Conservation (phyloP, 2,797 vertebrate genomes). For the Clarias platycephalus region DNA sequence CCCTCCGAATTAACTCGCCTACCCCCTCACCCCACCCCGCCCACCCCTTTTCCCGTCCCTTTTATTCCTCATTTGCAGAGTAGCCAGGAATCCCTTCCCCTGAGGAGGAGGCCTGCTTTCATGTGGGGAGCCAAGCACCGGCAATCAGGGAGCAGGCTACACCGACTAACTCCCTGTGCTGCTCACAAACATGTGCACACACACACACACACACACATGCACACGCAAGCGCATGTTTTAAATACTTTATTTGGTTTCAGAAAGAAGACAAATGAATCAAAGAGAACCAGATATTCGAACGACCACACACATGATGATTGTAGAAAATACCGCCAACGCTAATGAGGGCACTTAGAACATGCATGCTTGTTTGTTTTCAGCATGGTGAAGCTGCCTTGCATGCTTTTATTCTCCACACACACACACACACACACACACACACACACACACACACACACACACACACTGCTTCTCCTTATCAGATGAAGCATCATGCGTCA, state of each 20-base stretch:
- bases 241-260: constrained; percentile 27
- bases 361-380: neutral
- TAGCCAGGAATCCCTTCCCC: constrained; percentile 74
- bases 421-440: constrained; percentile 38
- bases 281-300: constrained; percentile 45
- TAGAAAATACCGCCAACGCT: neutral
- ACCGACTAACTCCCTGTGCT: constrained; percentile 41
- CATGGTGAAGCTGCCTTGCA: neutral
- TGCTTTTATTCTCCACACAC: constrained; percentile 31
- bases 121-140: constrained; percentile 75
- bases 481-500: constrained; percentile 38
- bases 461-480: constrained; percentile 35
- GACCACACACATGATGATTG: constrained; percentile 30
- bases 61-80: constrained; percentile 65
- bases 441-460: constrained; percentile 40
- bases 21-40: neutral
- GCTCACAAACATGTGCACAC: constrained; percentile 54
- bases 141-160: constrained; percentile 72
- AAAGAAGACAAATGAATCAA: constrained; percentile 61
- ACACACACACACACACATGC: constrained; percentile 4
- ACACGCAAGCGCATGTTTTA: constrained; percentile 34
- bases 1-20: constrained; percentile 63
- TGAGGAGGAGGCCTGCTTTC: constrained; percentile 73
- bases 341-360: constrained; percentile 9
- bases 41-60: neutral